Evolutionary conservation across 2,888 invertebrate genomes (phyloP), one percentile per base, ranked within the genome.

Genomic region (Eustalomyia histrio): DNA sequence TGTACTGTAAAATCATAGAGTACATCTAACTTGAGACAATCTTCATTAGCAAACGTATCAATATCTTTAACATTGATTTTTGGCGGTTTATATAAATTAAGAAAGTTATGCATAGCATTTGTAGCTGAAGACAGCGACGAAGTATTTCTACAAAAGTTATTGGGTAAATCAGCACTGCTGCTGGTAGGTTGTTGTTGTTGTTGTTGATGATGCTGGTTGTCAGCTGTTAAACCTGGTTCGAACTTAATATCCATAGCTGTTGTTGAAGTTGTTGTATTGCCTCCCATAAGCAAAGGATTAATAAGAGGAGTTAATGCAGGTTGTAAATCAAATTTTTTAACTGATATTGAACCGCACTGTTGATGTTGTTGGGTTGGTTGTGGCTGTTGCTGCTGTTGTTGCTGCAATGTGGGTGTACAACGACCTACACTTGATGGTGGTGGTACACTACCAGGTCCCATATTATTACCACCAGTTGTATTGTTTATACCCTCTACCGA

Each of bases 1-100:
- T 96, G 93, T 85, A 94, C 94, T 84, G 96, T 93, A 91, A 97
- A 97, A 91, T 98, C 97, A 91, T 98, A 98, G 18, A 98, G 93
- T 91, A 95, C 93, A 85, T 95, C 94, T 83, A 95, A 92, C 74
- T 94, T 93, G 85, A 94, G 94, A 88, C 95, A 95, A 88, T 97
- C 97, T 85, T 96, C 96, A 29, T 95, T 93, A 71, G 95, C 92
- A 85, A 95, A 94, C 79, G 93, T 94, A 86, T 97, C 96, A 84
- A 95, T 94, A 87, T 96, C 96, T 86, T 94, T 94, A 63, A 94
- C 93, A 67, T 94, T 94, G 86, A 98, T 92, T 83, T 93, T 91
- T 50, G 98, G 98, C 87, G 97, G 92, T 90, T 95, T 95, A 86
- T 94, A 90, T 83, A 92, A 89, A 76, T 88, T 89, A 16, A 88